Base-by-base conservation (phyloP, 2,113 vertebrate genomes). In the Gambusia holbrooki region DNA sequence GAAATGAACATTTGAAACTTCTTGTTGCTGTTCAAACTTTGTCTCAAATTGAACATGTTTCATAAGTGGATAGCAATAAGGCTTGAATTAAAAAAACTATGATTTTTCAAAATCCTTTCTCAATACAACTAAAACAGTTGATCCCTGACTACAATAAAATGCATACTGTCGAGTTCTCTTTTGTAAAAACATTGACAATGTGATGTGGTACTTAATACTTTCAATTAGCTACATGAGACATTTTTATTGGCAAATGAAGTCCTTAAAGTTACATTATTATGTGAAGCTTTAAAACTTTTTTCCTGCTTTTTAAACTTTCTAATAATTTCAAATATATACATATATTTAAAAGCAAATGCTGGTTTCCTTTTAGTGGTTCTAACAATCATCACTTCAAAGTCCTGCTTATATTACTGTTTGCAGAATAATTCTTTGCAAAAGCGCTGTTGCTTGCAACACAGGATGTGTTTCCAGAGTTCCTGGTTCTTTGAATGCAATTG, bases 401-500 rank as follows among this genome's bases (percentile, higher is more conserved):
- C 10, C 40, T 33, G 37, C 58, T 62, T 54, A 62, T 11, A 64
- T 2, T 1, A 62, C 29, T 42, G 5, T 32, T 66, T 25, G 12
- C 13, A 37, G 63, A 9, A 22, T 4, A 61, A 32, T 12, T 25
- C 48, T 79, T 88, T 81, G 33, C 77, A 25, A 84, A 74, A 86
- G 29, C 48, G n/a, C 3, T 62, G 42, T 54, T 83, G 66, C 71
- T 51, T 89, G 63, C 70, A 90, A 90, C 76, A 89, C 93, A 93
- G 92, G 94, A 94, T 89, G 77, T 90, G 84, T 84, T 85, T 82
- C 83, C 71, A 71, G 61, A 67, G 73, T 83, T 92, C 78, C 80
- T 86, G 73, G 84, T 84, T 84, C 82, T 80, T 85, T 88, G 84
- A 90, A 86, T 81, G 76, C 79, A 74, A 85, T 92, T 94, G 92